Percentiles rank a stretch among this genome's conserved stretches.
These are phyloP conservation scores for Oncorhynchus gorbuscha DNA, from an alignment of 2,113 vertebrate genomes.

Conservation along the genomic window DNA sequence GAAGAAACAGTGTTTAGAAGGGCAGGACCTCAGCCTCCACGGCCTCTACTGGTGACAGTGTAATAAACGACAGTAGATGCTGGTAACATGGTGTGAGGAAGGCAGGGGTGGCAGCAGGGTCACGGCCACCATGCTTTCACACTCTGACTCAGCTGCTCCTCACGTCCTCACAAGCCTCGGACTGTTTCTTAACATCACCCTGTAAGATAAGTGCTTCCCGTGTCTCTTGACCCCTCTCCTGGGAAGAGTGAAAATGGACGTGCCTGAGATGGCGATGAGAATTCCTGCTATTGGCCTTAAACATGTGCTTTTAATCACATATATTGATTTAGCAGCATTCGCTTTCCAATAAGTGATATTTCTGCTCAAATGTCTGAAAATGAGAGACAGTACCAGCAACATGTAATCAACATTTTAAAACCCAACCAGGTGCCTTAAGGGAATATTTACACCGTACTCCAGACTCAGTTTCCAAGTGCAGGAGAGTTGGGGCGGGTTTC, in stretches of 20 bases:
- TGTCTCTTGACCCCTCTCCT: slow-evolving; percentile 16
- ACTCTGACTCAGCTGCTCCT: slow-evolving; percentile 27
- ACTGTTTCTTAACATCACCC: slow-evolving; percentile 28
- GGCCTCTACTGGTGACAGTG: too few species aligned
- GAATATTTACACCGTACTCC: too few species aligned
- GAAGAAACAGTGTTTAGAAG: slow-evolving; percentile 62
- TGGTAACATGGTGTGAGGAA: slow-evolving; percentile 31
- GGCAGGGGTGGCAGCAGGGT: slow-evolving; percentile 15
- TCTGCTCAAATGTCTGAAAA: too few species aligned
- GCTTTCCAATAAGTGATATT: neutral
- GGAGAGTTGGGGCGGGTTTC: neutral
- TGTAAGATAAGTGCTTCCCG: slow-evolving; percentile 37
- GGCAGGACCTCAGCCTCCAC: slow-evolving; percentile 55
- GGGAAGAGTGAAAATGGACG: slow-evolving; percentile 27
- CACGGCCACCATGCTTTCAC: slow-evolving; percentile 31
- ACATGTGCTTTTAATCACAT: neutral
- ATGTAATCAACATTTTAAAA: too few species aligned
- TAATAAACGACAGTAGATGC: neutral
- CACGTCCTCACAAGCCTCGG: slow-evolving; percentile 27
- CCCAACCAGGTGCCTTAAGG: too few species aligned
- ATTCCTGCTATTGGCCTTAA: neutral
- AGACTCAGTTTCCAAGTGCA: neutral
- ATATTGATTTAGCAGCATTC: neutral
- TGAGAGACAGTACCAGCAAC: too few species aligned
- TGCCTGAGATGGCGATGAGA: neutral